Evolutionary conservation across 1,140 invertebrate species (phyloP), one percentile per base, ranked within the genome.

Genomic region (Eciton burchellii): DNA sequence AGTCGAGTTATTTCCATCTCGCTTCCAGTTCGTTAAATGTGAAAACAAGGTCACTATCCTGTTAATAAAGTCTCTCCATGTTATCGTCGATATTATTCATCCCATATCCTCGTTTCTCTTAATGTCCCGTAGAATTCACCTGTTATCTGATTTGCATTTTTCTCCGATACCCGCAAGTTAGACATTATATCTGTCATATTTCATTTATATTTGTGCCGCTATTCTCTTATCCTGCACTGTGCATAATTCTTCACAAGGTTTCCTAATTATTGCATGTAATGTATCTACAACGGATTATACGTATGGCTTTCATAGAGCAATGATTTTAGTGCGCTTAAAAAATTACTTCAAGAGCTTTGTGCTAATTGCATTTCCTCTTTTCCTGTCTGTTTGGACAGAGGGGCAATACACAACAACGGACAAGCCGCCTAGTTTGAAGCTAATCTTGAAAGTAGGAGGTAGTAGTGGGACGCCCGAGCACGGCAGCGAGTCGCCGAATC

Each of bases 381-480:
- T 82, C 81, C 14, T 86, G 86, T 26, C 14, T 86, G 86, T 26
- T 90, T 83, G 52, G 57, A 76, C 82, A 91, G 93, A 93, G 70
- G 81, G 85, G 83, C 93, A 94, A 68, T 94, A 68, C 49, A 92
- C 92, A 73, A 94, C 93, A 76, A 93, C 94, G 91, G 93, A 95
- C 19, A 94, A 96, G 82, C 95, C 96, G 41, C 94, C 95, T 47
- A 95, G 95, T 49, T 89, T 98, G 29, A 97, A 97, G 90, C 92
- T 98, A 43, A 97, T 98, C 62, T 91, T 98, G 24, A 98, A 98
- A 93, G 97, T 98, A n/a, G 96, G 96, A 4, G 96, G 95, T 21
- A 95, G 93, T 60, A 95, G 95, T 88, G 95, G 95, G 9, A 97
- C 96, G 1, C 96, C 96, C 0, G 97, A 97, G 91, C 95, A 97